Evolutionary conservation across 2,113 vertebrate genomes (phyloP), one percentile per base, ranked within the genome.

Genomic region (Caretta caretta): DNA sequence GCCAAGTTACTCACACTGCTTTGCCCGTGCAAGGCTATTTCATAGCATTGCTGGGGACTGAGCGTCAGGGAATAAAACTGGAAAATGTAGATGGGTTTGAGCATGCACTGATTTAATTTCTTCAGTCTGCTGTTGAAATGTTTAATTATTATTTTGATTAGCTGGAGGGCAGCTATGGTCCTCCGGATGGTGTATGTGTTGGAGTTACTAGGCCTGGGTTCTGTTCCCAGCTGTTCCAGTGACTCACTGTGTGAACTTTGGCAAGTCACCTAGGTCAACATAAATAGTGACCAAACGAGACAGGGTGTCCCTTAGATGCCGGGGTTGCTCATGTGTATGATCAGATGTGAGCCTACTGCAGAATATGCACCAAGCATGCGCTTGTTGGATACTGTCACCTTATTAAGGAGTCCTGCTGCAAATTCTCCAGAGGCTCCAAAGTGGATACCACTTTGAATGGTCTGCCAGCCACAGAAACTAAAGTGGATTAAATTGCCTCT

Each of bases 361-460:
- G 96, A 97, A 96, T 2, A 1, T 12, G 7, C 53, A 38, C n/a
- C 83, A 90, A 88, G 42, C 10, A 62, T 75, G 57, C 81, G 35
- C 17, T 25, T 93, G 62, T 9, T 65, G 62, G 62, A 35, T n/a
- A 72, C 53, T 91, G 62, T 29, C 17, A 80, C 1, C 89, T 83
- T 75, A 75, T 10, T 20, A 75, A 42, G n/a, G 80, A 3, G 38
- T 59, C 42, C 53, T 84, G 42, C 24, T 75, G 93, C 19, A 22
- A 53, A 42, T 31, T 49, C 94, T 54, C 96, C n/a, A 50, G 95
- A 86, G 93, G 93, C 13, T 38, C 38, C 38, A 38, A 38, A 38
- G 1, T 38, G 7, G 0, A 12, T 13, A 50, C 49, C 97, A 89
- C 96, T 97, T 95, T 91, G 89, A 86, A 89, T 95, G 89, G 80